Percentiles rank a stretch among this genome's conserved stretches.
Evolutionary conservation across 1,140 invertebrate genomes (phyloP).

Genomic region (Mya arenaria): DNA sequence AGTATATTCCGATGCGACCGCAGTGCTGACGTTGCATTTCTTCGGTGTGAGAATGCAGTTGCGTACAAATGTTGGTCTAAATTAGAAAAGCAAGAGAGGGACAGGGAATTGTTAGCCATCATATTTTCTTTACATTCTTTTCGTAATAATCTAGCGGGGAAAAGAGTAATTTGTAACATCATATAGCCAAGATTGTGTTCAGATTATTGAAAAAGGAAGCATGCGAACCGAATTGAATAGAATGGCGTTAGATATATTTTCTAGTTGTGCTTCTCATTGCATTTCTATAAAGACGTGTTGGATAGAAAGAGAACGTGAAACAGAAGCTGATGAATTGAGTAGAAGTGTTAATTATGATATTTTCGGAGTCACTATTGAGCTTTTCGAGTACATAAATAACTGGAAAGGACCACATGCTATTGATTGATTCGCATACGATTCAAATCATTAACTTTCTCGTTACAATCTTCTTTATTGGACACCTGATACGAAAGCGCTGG

Average conservation of each 20-base stretch:
- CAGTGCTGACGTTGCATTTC: not conserved
- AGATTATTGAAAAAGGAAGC: not conserved
- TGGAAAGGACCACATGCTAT: no score
- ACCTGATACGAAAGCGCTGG: no score
- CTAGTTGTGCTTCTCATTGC: no score
- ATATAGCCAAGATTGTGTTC: not conserved
- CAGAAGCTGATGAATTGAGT: slow-evolving; percentile 2
- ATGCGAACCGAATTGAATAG: not conserved
- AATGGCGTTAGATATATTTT: no score
- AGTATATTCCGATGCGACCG: no score
- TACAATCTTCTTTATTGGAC: no score
- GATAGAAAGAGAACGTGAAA: slow-evolving; percentile 29
- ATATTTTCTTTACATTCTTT: not conserved
- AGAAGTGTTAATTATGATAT: slow-evolving; percentile 42
- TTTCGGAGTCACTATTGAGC: slow-evolving; percentile 6
- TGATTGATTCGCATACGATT: no score
- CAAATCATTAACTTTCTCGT: no score
- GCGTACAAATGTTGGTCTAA: not conserved
- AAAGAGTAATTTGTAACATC: not conserved
- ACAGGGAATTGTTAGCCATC: not conserved
- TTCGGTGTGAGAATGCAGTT: not conserved
- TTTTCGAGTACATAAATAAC: slow-evolving; percentile 33
- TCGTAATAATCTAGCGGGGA: no score
- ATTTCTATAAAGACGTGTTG: slow-evolving; percentile 32
- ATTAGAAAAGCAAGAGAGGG: not conserved